A percentile compares a stretch with the other conserved stretches of the same genome.
These are phyloP conservation scores for Drosophila suboccidentalis DNA, from an alignment of 2,888 invertebrate species.

Conservation along the genomic window DNA sequence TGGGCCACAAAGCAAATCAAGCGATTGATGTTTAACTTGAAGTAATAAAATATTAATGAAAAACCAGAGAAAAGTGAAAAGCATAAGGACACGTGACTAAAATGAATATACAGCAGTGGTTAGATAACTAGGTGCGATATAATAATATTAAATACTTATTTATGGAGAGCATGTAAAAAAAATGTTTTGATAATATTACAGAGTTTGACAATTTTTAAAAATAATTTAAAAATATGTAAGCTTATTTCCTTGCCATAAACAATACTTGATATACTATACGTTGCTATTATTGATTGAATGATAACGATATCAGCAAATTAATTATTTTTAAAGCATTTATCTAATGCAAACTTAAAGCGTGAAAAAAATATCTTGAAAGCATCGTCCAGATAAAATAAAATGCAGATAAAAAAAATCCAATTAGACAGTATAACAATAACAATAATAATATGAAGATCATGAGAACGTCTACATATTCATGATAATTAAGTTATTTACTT, in stretches of 20 bases:
- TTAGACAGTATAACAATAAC: not conserved
- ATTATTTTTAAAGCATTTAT: not conserved
- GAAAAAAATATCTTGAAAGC: not conserved
- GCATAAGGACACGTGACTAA: conserved; percentile 21
- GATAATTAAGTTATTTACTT: conserved; percentile 15
- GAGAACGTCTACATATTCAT: conserved; percentile 2
- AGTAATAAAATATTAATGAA: conserved; percentile 59
- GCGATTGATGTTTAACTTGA: conserved; percentile 49
- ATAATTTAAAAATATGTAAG: no score
- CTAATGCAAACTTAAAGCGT: no score
- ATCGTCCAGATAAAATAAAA: no score
- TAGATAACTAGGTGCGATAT: not conserved
- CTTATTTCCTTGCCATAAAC: no score
- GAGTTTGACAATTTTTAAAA: no score
- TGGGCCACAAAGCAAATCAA: conserved; percentile 41
- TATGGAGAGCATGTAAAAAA: no score
- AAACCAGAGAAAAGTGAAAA: conserved; percentile 19
- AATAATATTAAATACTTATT: not conserved
- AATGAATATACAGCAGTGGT: not conserved
- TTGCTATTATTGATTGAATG: not conserved
- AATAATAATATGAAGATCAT: not conserved
- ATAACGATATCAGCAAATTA: conserved; percentile 4
- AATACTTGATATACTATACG: no score
- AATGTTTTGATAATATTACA: no score
- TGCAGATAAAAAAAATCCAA: not conserved